These are phyloP conservation scores for Hypomecis punctinalis DNA, from an alignment of 2,888 invertebrate genomes.

Conservation along the genomic window DNA sequence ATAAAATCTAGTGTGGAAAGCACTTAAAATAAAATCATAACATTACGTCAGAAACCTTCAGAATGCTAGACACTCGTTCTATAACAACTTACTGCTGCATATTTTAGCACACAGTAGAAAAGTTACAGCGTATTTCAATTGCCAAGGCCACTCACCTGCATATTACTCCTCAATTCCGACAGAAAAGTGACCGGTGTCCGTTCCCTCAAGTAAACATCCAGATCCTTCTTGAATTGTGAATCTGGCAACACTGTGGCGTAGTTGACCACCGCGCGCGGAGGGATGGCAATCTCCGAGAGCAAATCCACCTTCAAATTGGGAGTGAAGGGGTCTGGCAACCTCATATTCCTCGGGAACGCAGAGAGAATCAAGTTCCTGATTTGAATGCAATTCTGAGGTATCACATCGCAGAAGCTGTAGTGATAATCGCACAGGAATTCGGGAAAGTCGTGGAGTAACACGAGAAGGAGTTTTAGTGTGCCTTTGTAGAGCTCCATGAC, in stretches of 20 bases:
- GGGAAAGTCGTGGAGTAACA: conserved; percentile 99
- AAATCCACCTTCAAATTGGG: conserved; percentile 98
- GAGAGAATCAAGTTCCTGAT: conserved; percentile 99
- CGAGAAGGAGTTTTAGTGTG: conserved; percentile 96
- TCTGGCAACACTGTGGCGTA: conserved; percentile 95
- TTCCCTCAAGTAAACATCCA: conserved; percentile 98
- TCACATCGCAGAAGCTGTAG: conserved; percentile 99
- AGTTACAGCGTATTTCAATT: too few species aligned
- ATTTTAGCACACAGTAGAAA: too few species aligned
- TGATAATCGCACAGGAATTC: conserved; percentile 99
- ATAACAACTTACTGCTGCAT: too few species aligned
- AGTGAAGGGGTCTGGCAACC: conserved; percentile 99
- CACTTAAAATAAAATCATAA: too few species aligned
- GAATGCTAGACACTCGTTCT: too few species aligned
- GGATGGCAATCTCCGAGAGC: conserved; percentile 93
- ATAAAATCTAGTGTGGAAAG: too few species aligned
- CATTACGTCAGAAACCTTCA: too few species aligned
- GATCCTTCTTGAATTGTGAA: conserved; percentile 95
- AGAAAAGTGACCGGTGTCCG: conserved; percentile 98
- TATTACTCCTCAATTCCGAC: conserved; percentile 94
- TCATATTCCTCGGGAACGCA: conserved; percentile 99
- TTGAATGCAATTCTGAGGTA: conserved; percentile 99
- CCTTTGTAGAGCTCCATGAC: conserved; percentile 98
- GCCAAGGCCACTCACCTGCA: conserved; percentile 90
- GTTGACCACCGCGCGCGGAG: conserved; percentile 95